Conservation (phyloP, 2,888 invertebrate genomes). For the Galerucella calmariensis region DNA sequence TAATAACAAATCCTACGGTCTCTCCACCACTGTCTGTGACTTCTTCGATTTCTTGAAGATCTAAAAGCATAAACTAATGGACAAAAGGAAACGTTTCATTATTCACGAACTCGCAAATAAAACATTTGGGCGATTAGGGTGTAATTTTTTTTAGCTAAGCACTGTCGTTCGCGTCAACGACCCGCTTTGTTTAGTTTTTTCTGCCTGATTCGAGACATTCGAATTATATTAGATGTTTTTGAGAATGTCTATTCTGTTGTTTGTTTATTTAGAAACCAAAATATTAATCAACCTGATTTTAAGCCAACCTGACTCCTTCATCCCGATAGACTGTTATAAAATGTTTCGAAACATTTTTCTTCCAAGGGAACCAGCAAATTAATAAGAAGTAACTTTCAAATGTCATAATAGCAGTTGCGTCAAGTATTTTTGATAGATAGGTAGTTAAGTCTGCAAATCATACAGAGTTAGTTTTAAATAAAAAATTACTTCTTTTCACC, state of each 20-base stretch:
- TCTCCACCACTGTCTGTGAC: slow-evolving; percentile 7
- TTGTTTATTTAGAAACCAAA: not conserved
- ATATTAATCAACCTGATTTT: too few relatives aligned
- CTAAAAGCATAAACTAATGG: slow-evolving; percentile 44
- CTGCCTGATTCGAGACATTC: not conserved
- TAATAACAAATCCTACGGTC: too few relatives aligned
- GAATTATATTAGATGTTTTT: slow-evolving; percentile 7
- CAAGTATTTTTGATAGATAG: too few relatives aligned
- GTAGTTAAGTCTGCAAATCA: too few relatives aligned
- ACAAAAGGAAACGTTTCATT: slow-evolving; percentile 52
- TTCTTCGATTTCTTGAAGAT: slow-evolving; percentile 34
- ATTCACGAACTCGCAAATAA: slow-evolving; percentile 53
- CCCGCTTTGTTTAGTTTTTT: slow-evolving; percentile 28
- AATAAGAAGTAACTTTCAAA: too few relatives aligned
- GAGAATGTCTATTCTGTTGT: not conserved
- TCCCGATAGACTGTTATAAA: too few relatives aligned
- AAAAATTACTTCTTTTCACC: too few relatives aligned
- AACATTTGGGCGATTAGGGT: slow-evolving; percentile 52
- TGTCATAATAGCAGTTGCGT: too few relatives aligned
- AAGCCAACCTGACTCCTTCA: too few relatives aligned
- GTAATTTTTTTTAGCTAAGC: slow-evolving; percentile 41
- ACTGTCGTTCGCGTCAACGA: slow-evolving; percentile 43
- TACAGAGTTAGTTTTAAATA: too few relatives aligned
- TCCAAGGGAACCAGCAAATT: too few relatives aligned
- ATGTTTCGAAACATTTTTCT: too few relatives aligned